These are phyloP conservation scores for Alviniconcha strummeri DNA, from an alignment of 2,888 invertebrate species.

Conservation along the genomic window DNA sequence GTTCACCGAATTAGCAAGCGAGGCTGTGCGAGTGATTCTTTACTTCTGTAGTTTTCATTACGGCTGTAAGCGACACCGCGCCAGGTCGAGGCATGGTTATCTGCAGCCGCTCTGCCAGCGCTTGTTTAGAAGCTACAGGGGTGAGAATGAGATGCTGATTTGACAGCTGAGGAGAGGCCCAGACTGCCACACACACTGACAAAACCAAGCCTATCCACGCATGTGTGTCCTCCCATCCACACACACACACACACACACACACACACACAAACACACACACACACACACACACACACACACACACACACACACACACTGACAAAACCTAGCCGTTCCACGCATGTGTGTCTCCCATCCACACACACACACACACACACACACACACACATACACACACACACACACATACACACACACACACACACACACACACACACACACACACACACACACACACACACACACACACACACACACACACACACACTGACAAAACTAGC, in stretches of 20 bases:
- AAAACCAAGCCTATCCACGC: not conserved
- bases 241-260: not conserved
- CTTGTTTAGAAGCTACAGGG: too few relatives aligned
- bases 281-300: not conserved
- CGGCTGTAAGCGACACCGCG: too few relatives aligned
- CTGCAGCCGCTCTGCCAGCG: too few relatives aligned
- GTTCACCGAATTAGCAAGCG: too few relatives aligned
- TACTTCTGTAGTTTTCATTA: too few relatives aligned
- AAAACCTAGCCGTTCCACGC: not conserved
- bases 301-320: not conserved
- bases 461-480: not conserved
- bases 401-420: not conserved
- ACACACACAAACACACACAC: not conserved
- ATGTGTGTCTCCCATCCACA: not conserved
- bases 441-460: constrained; percentile 1
- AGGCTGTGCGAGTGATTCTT: too few relatives aligned
- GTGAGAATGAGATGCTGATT: too few relatives aligned
- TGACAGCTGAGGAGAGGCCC: too few relatives aligned
- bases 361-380: not conserved
- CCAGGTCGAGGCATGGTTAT: too few relatives aligned
- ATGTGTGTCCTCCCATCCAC: not conserved
- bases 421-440: not conserved
- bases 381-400: not conserved
- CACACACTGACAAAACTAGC: not conserved
- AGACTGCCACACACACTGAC: not conserved